Percentiles rank a stretch among this genome's conserved stretches.
These are phyloP conservation scores for Naja naja DNA, from an alignment of 2,113 vertebrate species.

Conservation along the genomic window DNA sequence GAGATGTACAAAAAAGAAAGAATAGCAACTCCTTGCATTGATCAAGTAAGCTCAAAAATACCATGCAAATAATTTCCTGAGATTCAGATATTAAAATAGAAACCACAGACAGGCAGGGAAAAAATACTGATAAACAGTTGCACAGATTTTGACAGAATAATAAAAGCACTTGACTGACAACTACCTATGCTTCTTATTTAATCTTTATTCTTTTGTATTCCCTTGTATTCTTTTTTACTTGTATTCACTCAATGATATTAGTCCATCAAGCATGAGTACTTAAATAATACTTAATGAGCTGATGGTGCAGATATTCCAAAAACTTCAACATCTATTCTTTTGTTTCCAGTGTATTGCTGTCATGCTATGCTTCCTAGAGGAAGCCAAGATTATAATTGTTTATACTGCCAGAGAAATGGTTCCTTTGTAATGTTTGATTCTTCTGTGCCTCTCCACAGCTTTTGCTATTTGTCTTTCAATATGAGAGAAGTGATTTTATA, in stretches of 20 bases:
- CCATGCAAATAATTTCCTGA: background rate
- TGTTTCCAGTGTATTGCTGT: background rate
- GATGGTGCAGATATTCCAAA: constrained; percentile 1
- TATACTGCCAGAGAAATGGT: constrained; percentile 7
- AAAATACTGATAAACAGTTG: background rate
- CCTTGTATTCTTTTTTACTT: background rate
- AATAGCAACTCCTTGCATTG: background rate
- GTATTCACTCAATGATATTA: background rate
- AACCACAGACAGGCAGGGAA: background rate
- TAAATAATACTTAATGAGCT: background rate
- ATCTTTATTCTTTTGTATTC: background rate
- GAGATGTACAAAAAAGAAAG: background rate
- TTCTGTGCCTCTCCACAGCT: constrained; percentile 1
- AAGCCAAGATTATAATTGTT: constrained; percentile 8
- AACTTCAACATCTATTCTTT: constrained; percentile 18
- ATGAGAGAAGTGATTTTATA: constrained; percentile 1
- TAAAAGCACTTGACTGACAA: background rate
- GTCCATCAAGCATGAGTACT: background rate
- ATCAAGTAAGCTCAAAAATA: background rate
- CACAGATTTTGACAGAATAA: background rate
- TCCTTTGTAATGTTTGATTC: background rate
- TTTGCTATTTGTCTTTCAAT: constrained; percentile 8
- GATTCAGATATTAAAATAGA: background rate
- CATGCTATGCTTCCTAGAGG: background rate
- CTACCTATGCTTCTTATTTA: background rate